Evolutionary conservation across 2,888 invertebrate species (phyloP).

Genomic region (Chesias legatella): DNA sequence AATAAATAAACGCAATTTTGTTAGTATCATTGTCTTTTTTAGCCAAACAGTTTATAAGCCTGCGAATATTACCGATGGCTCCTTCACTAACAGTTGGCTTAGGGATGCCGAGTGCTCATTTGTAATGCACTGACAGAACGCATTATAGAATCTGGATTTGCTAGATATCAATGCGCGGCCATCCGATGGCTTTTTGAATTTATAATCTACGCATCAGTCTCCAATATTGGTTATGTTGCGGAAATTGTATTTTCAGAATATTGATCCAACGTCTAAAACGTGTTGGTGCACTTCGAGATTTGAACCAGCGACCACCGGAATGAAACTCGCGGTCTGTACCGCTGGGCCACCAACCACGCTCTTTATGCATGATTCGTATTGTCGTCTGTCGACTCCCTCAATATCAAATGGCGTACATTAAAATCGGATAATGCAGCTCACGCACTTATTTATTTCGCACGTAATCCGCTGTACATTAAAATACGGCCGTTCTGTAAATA

Average conservation of each 20-base stretch:
- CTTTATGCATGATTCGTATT: no score
- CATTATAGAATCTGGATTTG: conserved; percentile 46
- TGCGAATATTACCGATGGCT: no score
- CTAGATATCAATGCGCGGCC: conserved; percentile 35
- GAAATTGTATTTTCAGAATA: no score
- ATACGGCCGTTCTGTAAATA: conserved; percentile 71
- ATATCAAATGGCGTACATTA: conserved; percentile 60
- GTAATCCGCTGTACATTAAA: conserved; percentile 68
- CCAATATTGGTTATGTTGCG: no score
- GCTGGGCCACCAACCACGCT: no score
- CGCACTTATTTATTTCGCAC: conserved; percentile 41
- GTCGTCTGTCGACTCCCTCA: neutral
- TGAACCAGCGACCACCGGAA: no score
- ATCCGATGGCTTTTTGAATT: conserved; percentile 24
- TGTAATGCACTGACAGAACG: conserved; percentile 65
- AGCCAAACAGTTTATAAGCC: no score
- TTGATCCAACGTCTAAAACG: no score
- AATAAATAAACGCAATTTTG: no score
- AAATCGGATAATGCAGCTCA: conserved; percentile 60
- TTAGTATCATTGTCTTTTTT: no score
- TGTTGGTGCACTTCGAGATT: no score
- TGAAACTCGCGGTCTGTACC: no score
- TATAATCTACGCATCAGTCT: conserved; percentile 18
- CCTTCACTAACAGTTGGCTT: conserved; percentile 22
- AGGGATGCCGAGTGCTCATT: conserved; percentile 42